Conservation (phyloP, 2,797 vertebrate genomes). For the Galago senegalensis region DNA sequence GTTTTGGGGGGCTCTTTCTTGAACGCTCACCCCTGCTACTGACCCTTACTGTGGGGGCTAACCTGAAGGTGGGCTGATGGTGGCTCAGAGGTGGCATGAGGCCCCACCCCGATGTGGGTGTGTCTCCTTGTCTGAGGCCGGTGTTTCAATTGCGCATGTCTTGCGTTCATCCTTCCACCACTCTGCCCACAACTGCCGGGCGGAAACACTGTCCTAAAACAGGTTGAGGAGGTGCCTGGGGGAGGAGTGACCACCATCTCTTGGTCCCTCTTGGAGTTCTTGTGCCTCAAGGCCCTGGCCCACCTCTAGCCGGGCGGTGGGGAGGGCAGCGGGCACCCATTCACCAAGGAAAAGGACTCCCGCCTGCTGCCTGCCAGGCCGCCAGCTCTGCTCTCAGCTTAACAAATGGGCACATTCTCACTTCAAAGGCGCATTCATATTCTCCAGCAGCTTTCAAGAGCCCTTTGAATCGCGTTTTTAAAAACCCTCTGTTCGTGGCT, state of each 20-base stretch:
- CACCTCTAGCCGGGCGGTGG: not conserved
- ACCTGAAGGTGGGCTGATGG: fast-evolving
- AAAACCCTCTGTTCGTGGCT: slow-evolving; percentile 77
- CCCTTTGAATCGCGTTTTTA: slow-evolving; percentile 86
- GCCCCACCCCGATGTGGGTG: fast-evolving
- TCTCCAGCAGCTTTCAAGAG: slow-evolving; percentile 90
- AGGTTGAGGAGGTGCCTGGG: fast-evolving
- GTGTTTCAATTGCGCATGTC: fast-evolving
- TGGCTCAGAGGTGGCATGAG: fast-evolving
- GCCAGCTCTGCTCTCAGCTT: slow-evolving; percentile 86
- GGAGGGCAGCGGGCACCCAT: slow-evolving; percentile 73
- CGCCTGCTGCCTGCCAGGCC: slow-evolving; percentile 61
- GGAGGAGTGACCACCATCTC: not conserved
- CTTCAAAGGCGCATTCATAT: slow-evolving; percentile 90
- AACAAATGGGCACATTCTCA: slow-evolving; percentile 89
- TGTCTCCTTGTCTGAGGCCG: fast-evolving
- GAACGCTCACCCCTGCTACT: not conserved
- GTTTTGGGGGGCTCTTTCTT: not conserved
- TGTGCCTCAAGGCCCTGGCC: not conserved
- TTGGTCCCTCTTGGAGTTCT: not conserved
- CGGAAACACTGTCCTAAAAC: fast-evolving
- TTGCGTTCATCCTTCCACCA: fast-evolving
- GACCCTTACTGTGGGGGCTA: not conserved
- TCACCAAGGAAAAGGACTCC: slow-evolving; percentile 84
- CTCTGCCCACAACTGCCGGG: fast-evolving